phyloP scores from a whole-genome alignment of 2,797 vertebrate species.

The Passerculus sandwichensis region DNA sequence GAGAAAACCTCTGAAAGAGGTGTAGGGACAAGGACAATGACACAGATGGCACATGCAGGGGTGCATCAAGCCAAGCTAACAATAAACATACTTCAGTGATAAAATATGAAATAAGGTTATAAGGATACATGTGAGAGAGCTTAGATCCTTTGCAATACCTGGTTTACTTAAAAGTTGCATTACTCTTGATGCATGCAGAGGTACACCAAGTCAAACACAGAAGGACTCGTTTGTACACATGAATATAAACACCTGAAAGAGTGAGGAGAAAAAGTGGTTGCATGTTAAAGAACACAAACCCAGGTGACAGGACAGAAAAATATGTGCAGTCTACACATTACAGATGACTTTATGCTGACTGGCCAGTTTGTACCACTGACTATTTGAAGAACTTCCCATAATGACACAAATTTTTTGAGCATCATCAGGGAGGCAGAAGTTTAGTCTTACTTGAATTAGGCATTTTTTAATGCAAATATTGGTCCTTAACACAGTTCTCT shows the following conservation, averaged over 20 bases:
- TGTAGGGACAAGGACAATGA: background rate
- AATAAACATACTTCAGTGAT: background rate
- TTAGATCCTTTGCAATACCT: background rate
- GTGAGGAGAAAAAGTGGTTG: background rate
- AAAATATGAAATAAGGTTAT: slow-evolving; percentile 19
- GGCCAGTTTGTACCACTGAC: background rate
- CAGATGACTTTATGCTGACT: background rate
- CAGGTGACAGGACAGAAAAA: background rate
- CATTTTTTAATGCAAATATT: background rate
- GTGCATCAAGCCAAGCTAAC: background rate
- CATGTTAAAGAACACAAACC: background rate
- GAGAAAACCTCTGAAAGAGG: background rate
- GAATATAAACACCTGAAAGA: background rate
- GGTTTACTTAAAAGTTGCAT: slow-evolving; percentile 26
- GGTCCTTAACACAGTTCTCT: background rate
- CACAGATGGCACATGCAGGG: background rate
- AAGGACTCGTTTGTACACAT: background rate
- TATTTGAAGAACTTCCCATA: background rate
- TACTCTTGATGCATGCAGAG: background rate
- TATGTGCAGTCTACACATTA: background rate
- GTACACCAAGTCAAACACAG: background rate
- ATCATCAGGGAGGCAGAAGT: background rate
- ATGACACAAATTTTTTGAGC: background rate
- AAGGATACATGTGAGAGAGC: background rate
- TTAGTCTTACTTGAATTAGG: background rate